Conservation (phyloP, 2,797 vertebrate genomes). For the Crax fasciolata region DNA sequence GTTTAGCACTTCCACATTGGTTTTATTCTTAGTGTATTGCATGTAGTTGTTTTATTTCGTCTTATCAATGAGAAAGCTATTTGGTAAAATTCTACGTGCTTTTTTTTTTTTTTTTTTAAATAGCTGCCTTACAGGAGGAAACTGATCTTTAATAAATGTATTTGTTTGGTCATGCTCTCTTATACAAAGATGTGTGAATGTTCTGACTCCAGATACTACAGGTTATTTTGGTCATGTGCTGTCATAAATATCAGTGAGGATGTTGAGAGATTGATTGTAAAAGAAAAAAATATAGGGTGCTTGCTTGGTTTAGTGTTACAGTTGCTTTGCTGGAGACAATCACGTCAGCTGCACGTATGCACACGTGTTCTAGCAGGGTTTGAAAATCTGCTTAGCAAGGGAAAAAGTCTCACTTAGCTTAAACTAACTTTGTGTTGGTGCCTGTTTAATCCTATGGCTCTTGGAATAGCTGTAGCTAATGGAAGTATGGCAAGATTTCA, state of each 20-base stretch:
- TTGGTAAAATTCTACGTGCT: neutral
- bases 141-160: neutral
- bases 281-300: neutral
- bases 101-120: neutral
- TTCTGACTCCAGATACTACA: neutral
- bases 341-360: neutral
- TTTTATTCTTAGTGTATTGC: neutral
- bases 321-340: neutral
- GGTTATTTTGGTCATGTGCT: conserved; percentile 23
- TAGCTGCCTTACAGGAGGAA: neutral
- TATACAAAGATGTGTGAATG: neutral
- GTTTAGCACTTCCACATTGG: neutral
- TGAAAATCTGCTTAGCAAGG: neutral
- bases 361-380: neutral
- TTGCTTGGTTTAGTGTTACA: neutral
- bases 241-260: neutral
- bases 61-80: neutral
- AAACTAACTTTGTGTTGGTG: neutral
- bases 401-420: neutral
- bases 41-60: neutral
- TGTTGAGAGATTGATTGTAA: neutral
- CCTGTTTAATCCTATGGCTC: neutral
- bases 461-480: neutral
- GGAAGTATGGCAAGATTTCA: neutral
- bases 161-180: neutral